Evolutionary conservation across 2,797 vertebrate genomes (phyloP).

Genomic region (Intellagama lesueurii): DNA sequence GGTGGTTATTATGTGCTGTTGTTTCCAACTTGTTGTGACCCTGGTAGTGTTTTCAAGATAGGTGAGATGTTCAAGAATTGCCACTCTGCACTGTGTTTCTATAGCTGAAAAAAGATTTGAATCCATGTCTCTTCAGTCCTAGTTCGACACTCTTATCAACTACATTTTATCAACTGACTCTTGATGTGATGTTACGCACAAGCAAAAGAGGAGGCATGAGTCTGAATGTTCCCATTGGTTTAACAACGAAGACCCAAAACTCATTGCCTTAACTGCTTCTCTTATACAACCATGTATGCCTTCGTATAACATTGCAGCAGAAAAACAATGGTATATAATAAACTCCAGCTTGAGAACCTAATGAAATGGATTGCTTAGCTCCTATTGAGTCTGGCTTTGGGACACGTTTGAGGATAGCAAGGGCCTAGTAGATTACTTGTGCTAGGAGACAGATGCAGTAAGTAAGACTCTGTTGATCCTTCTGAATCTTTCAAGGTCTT

Average conservation of each 20-base stretch:
- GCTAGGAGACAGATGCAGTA: not conserved
- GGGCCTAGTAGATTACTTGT: not conserved
- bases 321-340: not conserved
- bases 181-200: no score
- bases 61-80: no score
- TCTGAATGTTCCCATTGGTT: not conserved
- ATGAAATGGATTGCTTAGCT: not conserved
- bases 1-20: no score
- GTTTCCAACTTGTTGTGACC: no score
- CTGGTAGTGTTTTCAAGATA: no score
- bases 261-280: not conserved
- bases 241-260: not conserved
- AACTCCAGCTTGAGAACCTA: not conserved
- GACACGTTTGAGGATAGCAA: not conserved
- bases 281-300: not conserved
- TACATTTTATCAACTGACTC: no score
- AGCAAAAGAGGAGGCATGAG: not conserved
- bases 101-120: no score
- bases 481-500: not conserved
- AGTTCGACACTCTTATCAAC: no score
- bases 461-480: not conserved
- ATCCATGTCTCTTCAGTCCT: no score
- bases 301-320: not conserved
- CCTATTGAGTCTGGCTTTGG: not conserved
- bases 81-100: no score